Conservation (phyloP, 1,140 invertebrate species). For the Bombus affinis region DNA sequence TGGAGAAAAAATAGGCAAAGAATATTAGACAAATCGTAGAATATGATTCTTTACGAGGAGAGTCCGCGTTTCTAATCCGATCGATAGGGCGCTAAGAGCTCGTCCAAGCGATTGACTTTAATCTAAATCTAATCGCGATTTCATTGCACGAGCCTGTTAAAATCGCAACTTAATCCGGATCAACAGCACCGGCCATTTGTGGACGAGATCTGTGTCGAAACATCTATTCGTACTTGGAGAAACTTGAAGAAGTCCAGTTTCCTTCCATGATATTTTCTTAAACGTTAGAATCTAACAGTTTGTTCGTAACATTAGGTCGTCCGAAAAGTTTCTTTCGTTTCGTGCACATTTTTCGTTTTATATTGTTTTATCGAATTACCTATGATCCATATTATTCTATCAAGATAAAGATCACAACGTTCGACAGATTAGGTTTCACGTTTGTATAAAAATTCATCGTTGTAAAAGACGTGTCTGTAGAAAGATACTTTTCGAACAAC, state of each 20-base stretch:
- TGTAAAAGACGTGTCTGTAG: too few relatives aligned
- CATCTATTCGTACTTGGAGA: background rate
- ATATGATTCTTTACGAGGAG: background rate
- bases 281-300: too few relatives aligned
- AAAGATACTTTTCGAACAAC: too few relatives aligned
- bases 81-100: background rate
- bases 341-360: too few relatives aligned
- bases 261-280: background rate
- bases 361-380: too few relatives aligned
- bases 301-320: too few relatives aligned
- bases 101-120: conserved; percentile 55
- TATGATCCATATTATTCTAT: too few relatives aligned
- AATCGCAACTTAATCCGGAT: conserved; percentile 75
- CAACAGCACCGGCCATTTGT: conserved; percentile 59
- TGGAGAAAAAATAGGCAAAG: too few relatives aligned
- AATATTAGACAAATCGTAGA: background rate
- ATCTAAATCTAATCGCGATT: conserved; percentile 74
- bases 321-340: too few relatives aligned
- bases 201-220: conserved; percentile 22
- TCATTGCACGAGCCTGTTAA: conserved; percentile 60
- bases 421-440: too few relatives aligned
- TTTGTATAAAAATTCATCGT: too few relatives aligned
- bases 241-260: background rate
- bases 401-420: too few relatives aligned
- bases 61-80: conserved; percentile 7